Evolutionary conservation across 2,797 vertebrate species (phyloP), one percentile per base, ranked within the genome.

Genomic region (Remorina albescens): DNA sequence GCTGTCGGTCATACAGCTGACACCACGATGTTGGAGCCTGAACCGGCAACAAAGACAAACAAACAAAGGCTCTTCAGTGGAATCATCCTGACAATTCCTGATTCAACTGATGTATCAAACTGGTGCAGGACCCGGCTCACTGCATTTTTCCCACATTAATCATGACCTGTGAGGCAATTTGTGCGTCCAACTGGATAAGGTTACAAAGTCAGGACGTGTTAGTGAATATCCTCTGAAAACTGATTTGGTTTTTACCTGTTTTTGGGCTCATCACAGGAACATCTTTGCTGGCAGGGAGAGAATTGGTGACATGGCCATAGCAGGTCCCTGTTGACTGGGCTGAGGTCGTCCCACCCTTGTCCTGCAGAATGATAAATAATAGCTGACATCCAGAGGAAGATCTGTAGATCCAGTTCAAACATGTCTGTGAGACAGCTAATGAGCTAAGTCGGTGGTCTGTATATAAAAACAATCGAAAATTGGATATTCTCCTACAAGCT

Each of bases 221-320:
- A 59, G 8, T 39, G 51, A 26, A 25, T 13, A 10, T 13, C 3
- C 28, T 34, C 6, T 23, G 18, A 44, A 21, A 19, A 49, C 12
- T 16, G 10, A 19, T 32, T 34, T 12, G 28, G 8, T 16, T 19
- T 68, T 74, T 86, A 90, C 89, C 86, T 69, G 54, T 56, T 44
- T 6, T 74, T 57, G 1, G 55, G 21, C 13, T 80, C 41, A 32
- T 42, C 32, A 26, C 59, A 57, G 28, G 41, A 25, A 28, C 47
- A 18, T 21, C 18, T 23, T 18, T 39, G 67, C 12, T 36, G 65
- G 13, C 26, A 44, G 12, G 47, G 19, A 10, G 41, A n/a, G 12
- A 62, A 61, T 46, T 49, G 37, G 26, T 39, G 51, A 51, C 23
- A 42, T 6, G 67, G 53, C 36, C 71, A 72, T 59, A 39, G 77